Evolutionary conservation across 2,888 invertebrate genomes (phyloP), one percentile per base, ranked within the genome.

Genomic region (Ormyrus thymus): DNA sequence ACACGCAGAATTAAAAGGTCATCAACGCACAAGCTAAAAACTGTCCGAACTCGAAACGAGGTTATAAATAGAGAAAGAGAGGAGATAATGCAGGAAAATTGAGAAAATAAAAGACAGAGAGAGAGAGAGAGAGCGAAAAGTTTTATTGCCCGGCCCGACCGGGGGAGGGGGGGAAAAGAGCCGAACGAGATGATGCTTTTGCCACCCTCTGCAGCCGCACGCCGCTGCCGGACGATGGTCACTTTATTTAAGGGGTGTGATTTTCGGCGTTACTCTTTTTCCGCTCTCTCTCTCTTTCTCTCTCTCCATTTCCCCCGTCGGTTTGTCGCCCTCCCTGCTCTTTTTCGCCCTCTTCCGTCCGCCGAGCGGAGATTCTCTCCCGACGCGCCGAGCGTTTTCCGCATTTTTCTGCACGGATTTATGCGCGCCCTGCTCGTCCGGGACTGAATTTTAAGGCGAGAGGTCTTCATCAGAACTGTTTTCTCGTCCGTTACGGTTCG

Each of bases 181-280:
- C 59, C 74, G 71, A 76, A 58, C 66, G 76, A 73, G 73, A 80
- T 68, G 80, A 77, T 77, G 76, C 80, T 69, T 74, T 77, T 65
- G 73, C 68, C 73, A 80, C 79, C 79, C 79, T 69, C 62, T 29
- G 51, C 51, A 45, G 29, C 13, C 65, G 4, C 45, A n/a, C 70
- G 61, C 43, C 46, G 29, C 68, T 55, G 65, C 13, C 46, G 78
- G 78, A 81, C 78, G 78, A 76, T 76, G 78, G 81, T 79, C 81
- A 81, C 81, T 85, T 84, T 84, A 85, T 85, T 84, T 83, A 82
- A 82, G 83, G 84, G 84, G 83, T 84, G 84, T 83, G 84, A 84
- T 85, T 84, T 84, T 81, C 80, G 77, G 78, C 81, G 78, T 82
- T 75, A 78, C 79, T 83, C 78, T 77, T 81, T 83, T 81, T 82